These are phyloP conservation scores for Pterostichus niger DNA, from an alignment of 2,888 invertebrate species.

Conservation along the genomic window DNA sequence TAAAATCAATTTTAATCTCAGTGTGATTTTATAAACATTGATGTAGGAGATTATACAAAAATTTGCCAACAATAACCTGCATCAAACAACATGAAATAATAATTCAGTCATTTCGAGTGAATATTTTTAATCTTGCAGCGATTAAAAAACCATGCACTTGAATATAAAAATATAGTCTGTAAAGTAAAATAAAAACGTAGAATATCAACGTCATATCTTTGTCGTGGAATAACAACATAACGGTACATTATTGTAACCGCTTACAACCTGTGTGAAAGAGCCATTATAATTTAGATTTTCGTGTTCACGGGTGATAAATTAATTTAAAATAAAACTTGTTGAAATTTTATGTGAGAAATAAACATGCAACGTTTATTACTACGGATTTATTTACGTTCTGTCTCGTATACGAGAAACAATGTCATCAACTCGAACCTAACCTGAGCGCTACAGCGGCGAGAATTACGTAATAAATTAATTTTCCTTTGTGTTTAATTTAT, in stretches of 20 bases:
- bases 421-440: constrained; percentile 22
- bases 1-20: too few relatives aligned
- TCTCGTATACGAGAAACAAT: constrained; percentile 14
- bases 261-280: constrained; percentile 22
- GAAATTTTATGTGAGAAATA: constrained; percentile 60
- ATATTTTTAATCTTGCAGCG: not conserved
- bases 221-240: constrained; percentile 14
- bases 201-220: not conserved
- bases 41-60: too few relatives aligned
- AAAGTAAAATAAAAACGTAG: not conserved
- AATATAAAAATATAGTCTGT: not conserved
- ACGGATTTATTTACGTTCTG: constrained; percentile 40
- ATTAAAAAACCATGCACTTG: not conserved
- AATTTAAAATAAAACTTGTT: constrained; percentile 62
- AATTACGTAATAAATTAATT: constrained; percentile 42
- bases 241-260: constrained; percentile 2
- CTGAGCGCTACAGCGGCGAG: constrained; percentile 13
- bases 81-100: too few relatives aligned
- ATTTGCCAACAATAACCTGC: too few relatives aligned
- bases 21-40: too few relatives aligned
- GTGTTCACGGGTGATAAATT: constrained; percentile 57
- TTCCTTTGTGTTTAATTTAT: constrained; percentile 50
- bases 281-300: constrained; percentile 53
- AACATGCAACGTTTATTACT: constrained; percentile 51
- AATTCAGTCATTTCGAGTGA: too few relatives aligned